Conservation (phyloP, 2,888 invertebrate genomes). For the Taphrorychus bicolor region DNA sequence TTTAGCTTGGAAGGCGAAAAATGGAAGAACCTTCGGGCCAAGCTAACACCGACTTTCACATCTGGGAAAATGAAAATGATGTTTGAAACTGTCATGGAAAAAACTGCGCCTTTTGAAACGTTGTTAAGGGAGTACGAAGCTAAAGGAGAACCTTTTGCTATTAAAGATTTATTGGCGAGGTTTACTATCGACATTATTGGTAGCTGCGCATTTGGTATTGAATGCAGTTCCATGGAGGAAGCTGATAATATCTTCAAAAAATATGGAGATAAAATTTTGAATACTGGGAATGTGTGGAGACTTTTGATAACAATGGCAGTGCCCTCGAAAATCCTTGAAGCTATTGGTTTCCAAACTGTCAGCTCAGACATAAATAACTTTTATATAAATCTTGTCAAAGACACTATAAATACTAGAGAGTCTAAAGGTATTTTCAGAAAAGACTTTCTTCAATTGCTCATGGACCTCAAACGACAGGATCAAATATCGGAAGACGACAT, state of each 20-base stretch:
- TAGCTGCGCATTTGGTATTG: constrained; percentile 65
- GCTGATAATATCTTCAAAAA: constrained; percentile 61
- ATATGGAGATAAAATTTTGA: neutral
- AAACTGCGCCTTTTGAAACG: constrained; percentile 62
- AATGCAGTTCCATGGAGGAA: constrained; percentile 64
- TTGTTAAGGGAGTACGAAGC: constrained; percentile 55
- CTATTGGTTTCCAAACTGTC: neutral
- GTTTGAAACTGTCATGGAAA: constrained; percentile 66
- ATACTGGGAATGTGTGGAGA: neutral
- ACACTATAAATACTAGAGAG: constrained; percentile 12
- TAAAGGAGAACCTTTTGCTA: constrained; percentile 35
- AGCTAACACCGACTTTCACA: constrained; percentile 67
- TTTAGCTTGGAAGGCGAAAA: constrained; percentile 52
- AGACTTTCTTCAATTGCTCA: constrained; percentile 25
- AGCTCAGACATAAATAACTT: constrained; percentile 4
- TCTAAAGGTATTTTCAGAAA: constrained; percentile 8
- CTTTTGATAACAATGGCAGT: neutral
- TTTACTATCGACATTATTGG: constrained; percentile 67
- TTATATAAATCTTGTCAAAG: constrained; percentile 8
- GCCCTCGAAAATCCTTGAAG: neutral
- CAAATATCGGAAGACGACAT: too few species aligned
- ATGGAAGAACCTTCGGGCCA: constrained; percentile 51
- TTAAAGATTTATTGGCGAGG: constrained; percentile 62
- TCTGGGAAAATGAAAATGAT: constrained; percentile 72
- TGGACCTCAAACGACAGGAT: constrained; percentile 19